Conservation (phyloP, 1,140 invertebrate species). For the Leptonema lineaticorne region DNA sequence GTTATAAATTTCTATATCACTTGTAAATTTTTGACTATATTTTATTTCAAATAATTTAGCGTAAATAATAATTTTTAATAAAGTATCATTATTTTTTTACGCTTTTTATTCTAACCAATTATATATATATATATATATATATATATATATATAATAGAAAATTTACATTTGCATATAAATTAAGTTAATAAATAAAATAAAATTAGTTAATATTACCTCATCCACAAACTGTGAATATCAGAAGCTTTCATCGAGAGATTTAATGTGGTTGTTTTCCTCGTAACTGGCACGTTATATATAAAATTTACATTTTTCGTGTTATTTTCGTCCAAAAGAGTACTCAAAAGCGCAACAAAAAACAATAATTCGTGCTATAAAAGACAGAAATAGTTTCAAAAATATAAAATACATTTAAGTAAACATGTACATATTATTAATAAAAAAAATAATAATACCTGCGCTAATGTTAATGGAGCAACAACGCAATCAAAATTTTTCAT, state of each 20-base stretch:
- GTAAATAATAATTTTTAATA: too few species aligned
- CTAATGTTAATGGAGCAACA: constrained; percentile 49
- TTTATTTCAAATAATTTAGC: too few species aligned
- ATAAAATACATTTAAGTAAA: constrained; percentile 2
- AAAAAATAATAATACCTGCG: constrained; percentile 45
- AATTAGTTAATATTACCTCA: constrained; percentile 23
- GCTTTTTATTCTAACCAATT: too few species aligned
- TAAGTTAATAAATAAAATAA: not conserved
- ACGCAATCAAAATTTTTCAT: constrained; percentile 53
- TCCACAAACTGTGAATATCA: constrained; percentile 34
- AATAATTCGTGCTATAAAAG: constrained; percentile 39
- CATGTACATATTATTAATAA: constrained; percentile 9
- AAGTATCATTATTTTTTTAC: too few species aligned
- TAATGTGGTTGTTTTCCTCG: constrained; percentile 20
- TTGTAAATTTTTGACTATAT: too few species aligned
- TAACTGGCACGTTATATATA: constrained; percentile 29
- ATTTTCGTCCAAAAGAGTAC: constrained; percentile 25
- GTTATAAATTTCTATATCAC: too few species aligned
- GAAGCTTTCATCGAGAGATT: constrained; percentile 31
- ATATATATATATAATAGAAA: too few species aligned
- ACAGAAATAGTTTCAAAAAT: constrained; percentile 15
- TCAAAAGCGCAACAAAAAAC: constrained; percentile 34
- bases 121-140: too few species aligned
- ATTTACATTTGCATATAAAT: too few species aligned
- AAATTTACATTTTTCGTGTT: constrained; percentile 25